Percentiles rank a stretch among this genome's conserved stretches.
Conservation (phyloP, 1,140 invertebrate species). For the Sycophaga agraensis region DNA sequence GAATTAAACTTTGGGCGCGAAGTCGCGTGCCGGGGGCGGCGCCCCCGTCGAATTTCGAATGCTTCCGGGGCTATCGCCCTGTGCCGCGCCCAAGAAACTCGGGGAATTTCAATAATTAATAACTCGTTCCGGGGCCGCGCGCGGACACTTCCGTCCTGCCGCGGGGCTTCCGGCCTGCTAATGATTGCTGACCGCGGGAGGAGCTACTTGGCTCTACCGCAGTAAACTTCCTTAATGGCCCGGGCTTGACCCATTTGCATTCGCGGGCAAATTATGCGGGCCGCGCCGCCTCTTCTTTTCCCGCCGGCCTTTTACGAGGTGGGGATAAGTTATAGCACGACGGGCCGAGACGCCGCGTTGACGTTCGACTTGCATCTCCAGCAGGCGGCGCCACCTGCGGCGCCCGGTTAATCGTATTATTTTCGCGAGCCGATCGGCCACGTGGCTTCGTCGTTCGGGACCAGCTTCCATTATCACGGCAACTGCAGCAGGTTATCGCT, state of each 20-base stretch:
- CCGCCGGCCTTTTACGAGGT: neutral
- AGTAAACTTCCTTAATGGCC: conserved; percentile 19
- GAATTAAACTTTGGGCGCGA: conserved; percentile 30
- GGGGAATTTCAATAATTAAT: conserved; percentile 16
- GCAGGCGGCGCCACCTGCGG: too few species aligned
- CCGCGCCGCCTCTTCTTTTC: neutral
- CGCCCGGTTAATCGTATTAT: too few species aligned
- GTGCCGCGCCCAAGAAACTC: neutral
- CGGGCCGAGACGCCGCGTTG: too few species aligned
- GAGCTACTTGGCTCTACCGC: conserved; percentile 3
- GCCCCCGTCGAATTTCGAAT: conserved; percentile 27
- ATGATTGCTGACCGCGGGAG: conserved; percentile 4
- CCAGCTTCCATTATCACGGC: too few species aligned
- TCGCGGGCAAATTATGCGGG: neutral
- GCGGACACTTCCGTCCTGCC: too few species aligned
- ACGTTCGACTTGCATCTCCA: too few species aligned
- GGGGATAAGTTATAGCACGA: neutral
- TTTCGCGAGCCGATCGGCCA: too few species aligned
- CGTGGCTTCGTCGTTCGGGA: too few species aligned
- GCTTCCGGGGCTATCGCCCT: neutral
- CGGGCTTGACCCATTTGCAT: conserved; percentile 12
- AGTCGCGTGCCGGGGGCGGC: too few species aligned
- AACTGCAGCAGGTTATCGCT: too few species aligned
- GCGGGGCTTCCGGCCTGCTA: too few species aligned
- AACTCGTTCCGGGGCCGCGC: too few species aligned